A percentile compares a stretch with the other conserved stretches of the same genome.
phyloP scores from a whole-genome alignment of 2,113 vertebrate genomes.

The Laterallus jamaicensis region DNA sequence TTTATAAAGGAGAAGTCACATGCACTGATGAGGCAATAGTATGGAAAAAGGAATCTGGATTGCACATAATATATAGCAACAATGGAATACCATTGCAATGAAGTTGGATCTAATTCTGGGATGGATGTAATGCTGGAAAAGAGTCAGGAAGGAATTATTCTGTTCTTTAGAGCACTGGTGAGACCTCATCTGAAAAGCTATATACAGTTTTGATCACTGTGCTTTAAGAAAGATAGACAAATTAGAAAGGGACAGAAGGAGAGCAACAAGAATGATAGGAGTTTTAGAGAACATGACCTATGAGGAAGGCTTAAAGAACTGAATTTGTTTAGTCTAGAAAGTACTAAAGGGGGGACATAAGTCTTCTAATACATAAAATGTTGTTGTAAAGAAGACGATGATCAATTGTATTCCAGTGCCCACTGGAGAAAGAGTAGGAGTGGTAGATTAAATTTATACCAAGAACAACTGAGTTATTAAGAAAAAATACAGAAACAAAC shows the following conservation, averaged over 20 bases:
- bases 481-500: neutral
- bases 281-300: conserved; percentile 31
- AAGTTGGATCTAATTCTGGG: neutral
- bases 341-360: conserved; percentile 8
- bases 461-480: neutral
- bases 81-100: neutral
- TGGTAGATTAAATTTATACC: conserved; percentile 4
- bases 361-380: conserved; percentile 24
- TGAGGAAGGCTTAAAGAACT: conserved; percentile 25
- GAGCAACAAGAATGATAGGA: neutral
- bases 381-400: conserved; percentile 19
- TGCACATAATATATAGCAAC: neutral
- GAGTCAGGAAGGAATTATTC: conserved; percentile 10
- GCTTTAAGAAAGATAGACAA: neutral
- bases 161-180: neutral
- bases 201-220: neutral
- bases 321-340: conserved; percentile 53
- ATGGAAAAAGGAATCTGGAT: neutral
- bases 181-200: conserved; percentile 17
- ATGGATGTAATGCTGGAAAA: neutral
- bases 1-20: neutral
- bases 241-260: neutral
- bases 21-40: neutral
- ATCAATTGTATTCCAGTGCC: conserved; percentile 24
- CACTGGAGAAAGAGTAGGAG: neutral